A percentile compares a stretch with the other conserved stretches of the same genome.
Conservation (phyloP, 2,113 vertebrate genomes). For the Salminus brasiliensis region DNA sequence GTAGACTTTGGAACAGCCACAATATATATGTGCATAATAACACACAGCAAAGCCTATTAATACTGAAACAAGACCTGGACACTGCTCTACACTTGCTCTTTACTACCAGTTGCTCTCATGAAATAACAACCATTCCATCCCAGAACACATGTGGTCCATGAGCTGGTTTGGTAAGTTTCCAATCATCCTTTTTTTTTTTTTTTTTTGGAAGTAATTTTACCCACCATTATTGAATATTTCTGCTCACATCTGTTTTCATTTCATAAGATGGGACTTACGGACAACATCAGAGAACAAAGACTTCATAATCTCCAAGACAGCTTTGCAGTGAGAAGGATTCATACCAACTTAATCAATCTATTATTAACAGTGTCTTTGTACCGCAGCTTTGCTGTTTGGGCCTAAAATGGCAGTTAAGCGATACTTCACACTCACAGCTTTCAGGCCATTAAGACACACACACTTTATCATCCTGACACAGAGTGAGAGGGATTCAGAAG, state of each 20-base stretch:
- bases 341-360: not conserved
- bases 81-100: conserved; percentile 12
- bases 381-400: not conserved
- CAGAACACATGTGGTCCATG: not conserved
- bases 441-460: not conserved
- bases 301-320: conserved; percentile 8
- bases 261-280: conserved; percentile 22
- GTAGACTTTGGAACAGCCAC: not conserved
- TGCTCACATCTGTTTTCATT: conserved; percentile 35
- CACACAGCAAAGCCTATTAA: not conserved
- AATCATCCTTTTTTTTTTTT: conserved; percentile 3
- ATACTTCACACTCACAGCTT: not conserved
- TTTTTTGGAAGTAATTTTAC: conserved; percentile 4
- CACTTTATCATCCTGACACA: not conserved
- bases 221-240: conserved; percentile 17
- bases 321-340: conserved; percentile 10
- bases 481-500: not conserved
- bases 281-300: conserved; percentile 31
- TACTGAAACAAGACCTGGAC: not conserved
- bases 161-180: not conserved
- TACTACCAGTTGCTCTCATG: conserved; percentile 20
- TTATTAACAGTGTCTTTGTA: conserved; percentile 7
- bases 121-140: not conserved
- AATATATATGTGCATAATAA: not conserved
- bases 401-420: not conserved